phyloP scores from a whole-genome alignment of 2,113 vertebrate species.

The Urocitellus parryii region DNA sequence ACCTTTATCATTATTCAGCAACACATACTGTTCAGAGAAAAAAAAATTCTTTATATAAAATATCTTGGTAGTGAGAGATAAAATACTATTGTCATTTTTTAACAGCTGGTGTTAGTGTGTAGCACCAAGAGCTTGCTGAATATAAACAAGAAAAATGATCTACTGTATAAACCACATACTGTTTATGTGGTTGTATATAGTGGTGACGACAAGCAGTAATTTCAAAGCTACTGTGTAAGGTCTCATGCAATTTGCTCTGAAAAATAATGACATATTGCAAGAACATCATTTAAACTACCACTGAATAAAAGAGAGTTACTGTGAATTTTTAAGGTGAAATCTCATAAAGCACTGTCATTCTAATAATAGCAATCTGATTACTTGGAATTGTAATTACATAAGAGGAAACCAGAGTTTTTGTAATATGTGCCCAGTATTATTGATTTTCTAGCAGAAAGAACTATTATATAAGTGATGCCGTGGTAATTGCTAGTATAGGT shows the following conservation, averaged over 20 bases:
- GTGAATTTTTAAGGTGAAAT: slow-evolving; percentile 61
- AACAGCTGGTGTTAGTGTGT: slow-evolving; percentile 80
- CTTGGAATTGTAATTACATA: slow-evolving; percentile 28
- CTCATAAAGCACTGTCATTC: slow-evolving; percentile 37
- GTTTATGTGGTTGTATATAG: slow-evolving; percentile 79
- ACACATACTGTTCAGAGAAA: slow-evolving; percentile 16
- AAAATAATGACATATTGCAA: slow-evolving; percentile 75
- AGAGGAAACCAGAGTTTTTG: slow-evolving; percentile 32
- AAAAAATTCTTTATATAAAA: slow-evolving; percentile 65
- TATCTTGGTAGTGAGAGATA: slow-evolving; percentile 73
- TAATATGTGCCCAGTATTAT: slow-evolving; percentile 21
- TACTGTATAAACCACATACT: slow-evolving; percentile 75
- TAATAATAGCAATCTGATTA: slow-evolving; percentile 62
- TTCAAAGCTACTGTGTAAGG: slow-evolving; percentile 66
- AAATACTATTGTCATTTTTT: slow-evolving; percentile 79
- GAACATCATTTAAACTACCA: slow-evolving; percentile 60
- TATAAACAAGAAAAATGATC: slow-evolving; percentile 84
- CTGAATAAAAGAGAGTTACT: slow-evolving; percentile 45
- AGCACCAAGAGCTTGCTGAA: slow-evolving; percentile 65
- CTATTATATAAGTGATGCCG: background rate
- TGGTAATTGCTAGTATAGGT: background rate
- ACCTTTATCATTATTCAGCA: slow-evolving; percentile 65
- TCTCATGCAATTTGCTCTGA: slow-evolving; percentile 69
- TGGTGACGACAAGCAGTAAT: slow-evolving; percentile 77
- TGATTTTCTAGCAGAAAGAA: slow-evolving; percentile 58